phyloP scores from a whole-genome alignment of 2,888 invertebrate species.

The Poecilus cupreus region DNA sequence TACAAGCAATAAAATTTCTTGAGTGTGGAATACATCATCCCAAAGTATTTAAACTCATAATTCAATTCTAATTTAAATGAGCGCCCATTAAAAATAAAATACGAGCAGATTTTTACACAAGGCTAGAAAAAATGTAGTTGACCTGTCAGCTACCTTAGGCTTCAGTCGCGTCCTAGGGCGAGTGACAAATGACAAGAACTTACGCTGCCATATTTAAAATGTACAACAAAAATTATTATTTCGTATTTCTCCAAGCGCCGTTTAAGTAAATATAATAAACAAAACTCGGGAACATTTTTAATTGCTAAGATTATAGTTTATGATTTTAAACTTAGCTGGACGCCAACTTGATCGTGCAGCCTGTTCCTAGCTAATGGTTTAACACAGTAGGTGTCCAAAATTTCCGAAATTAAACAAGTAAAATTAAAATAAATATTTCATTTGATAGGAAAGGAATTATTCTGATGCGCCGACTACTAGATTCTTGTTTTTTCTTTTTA shows the following conservation, averaged over 20 bases:
- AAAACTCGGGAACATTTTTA: constrained; percentile 45
- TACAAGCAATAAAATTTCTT: constrained; percentile 38
- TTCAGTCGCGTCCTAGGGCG: background rate
- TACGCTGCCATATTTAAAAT: constrained; percentile 12
- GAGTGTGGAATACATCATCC: constrained; percentile 32
- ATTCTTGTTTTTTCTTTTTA: constrained; percentile 33
- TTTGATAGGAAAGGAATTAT: constrained; percentile 51
- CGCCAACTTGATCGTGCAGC: constrained; percentile 18
- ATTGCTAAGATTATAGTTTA: constrained; percentile 53
- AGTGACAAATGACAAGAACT: constrained; percentile 40
- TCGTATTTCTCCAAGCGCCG: constrained; percentile 20
- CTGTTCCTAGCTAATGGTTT: constrained; percentile 45
- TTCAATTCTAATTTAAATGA: constrained; percentile 53
- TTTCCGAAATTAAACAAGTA: constrained; percentile 58
- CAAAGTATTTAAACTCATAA: constrained; percentile 51
- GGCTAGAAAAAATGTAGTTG: background rate
- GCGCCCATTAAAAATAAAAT: constrained; percentile 48
- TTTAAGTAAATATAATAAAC: constrained; percentile 49
- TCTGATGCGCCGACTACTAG: constrained; percentile 40
- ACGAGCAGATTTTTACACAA: constrained; percentile 31
- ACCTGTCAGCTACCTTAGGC: background rate
- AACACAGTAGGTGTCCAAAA: constrained; percentile 58
- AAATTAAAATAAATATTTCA: constrained; percentile 58
- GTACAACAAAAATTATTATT: constrained; percentile 35
- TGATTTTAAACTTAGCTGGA: constrained; percentile 40